Conservation (phyloP, 2,113 vertebrate genomes). For the Microtus ochrogaster region DNA sequence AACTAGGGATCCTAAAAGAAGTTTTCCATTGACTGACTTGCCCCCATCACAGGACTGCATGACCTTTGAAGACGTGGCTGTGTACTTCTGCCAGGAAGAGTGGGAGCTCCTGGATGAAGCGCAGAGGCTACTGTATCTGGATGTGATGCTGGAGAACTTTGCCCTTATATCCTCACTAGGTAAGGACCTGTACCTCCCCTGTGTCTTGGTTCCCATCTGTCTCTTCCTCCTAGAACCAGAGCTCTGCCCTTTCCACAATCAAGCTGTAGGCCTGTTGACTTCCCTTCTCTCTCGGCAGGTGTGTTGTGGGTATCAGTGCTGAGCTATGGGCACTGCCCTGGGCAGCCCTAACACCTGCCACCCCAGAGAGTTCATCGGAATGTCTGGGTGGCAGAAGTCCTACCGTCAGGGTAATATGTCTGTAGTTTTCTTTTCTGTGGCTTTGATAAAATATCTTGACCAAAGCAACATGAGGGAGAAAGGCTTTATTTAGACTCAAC, state of each 20-base stretch:
- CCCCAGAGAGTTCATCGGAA: neutral
- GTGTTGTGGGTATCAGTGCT: too few relatives aligned
- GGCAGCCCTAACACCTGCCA: neutral
- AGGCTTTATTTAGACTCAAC: neutral
- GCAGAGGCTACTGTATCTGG: slow-evolving; percentile 40
- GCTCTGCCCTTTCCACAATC: neutral
- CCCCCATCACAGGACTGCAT: slow-evolving; percentile 50
- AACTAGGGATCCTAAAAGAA: neutral
- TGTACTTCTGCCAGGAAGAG: slow-evolving; percentile 66
- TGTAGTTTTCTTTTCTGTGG: neutral
- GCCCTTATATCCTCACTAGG: slow-evolving; percentile 9
- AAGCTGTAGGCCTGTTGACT: neutral
- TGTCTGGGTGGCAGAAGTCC: neutral
- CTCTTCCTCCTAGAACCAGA: neutral
- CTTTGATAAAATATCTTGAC: neutral
- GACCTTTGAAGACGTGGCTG: slow-evolving; percentile 61
- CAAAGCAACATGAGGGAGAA: neutral
- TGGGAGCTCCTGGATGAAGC: slow-evolving; percentile 68
- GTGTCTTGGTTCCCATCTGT: neutral
- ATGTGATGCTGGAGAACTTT: slow-evolving; percentile 65
- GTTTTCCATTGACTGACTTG: neutral
- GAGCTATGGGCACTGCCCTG: neutral
- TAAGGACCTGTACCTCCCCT: neutral
- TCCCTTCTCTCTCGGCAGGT: neutral
- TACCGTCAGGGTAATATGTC: neutral